Evolutionary conservation across 2,113 vertebrate species (phyloP), one percentile per base, ranked within the genome.

Genomic region (Crotalus helleri): DNA sequence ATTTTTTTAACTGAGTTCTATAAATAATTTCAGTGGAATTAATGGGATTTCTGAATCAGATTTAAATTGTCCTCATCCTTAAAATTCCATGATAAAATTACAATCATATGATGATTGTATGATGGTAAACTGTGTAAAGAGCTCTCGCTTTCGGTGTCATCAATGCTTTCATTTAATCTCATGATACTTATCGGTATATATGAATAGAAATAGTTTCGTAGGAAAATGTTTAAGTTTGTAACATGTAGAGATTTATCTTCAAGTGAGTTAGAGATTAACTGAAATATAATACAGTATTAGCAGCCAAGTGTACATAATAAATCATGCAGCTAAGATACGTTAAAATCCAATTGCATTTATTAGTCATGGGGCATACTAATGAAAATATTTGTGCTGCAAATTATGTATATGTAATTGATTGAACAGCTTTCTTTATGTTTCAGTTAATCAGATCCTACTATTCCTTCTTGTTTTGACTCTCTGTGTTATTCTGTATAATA

Each of bases 371-470:
- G n/a, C 29, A 9, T 55, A 55, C 4, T n/a, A 55, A 49, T 46
- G 33, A 46, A 85, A 92, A 54, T 51, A 39, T 53, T 44, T 91
- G 15, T 49, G 33, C 39, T 44, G 23, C 69, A 55, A 4, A 46
- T 88, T 53, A 17, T 39, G 49, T 51, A 55, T 88, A 55, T 33
- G 44, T 29, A 17, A 90, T 64, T 85, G 29, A 51, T 58, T 91
- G 92, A 96, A 26, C 1, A 8, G 2, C 69, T 95, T n/a, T 95
- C 2, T 92, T 91, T 95, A 94, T 92, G 1, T 97, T 98, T 94
- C 96, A 98, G 98, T 98, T 95, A 99, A 99, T 93, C 98, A 98
- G 90, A 95, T 98, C 92, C 97, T 99, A 92, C 95, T 99, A 87
- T 95, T 98, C 92, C 97, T 99, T 93, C 98, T 99, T 95, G 92